These are phyloP conservation scores for Indri indri DNA, from an alignment of 2,113 vertebrate genomes.

Conservation along the genomic window DNA sequence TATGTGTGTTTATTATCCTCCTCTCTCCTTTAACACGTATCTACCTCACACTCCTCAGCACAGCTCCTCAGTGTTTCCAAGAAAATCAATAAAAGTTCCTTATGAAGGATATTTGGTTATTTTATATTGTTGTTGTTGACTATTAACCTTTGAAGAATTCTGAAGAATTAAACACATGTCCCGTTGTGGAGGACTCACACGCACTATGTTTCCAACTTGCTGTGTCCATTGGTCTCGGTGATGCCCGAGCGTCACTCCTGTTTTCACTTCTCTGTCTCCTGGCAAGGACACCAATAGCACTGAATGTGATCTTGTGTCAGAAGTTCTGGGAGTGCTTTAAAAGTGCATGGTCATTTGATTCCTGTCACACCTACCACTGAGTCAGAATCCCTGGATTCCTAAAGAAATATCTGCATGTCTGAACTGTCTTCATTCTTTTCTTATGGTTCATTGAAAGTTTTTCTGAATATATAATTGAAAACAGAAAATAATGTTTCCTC, in stretches of 20 bases:
- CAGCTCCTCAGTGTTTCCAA: not conserved
- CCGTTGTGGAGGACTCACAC: not conserved
- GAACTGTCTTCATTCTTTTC: not conserved
- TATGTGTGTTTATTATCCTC: not conserved
- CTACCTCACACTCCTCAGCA: not conserved
- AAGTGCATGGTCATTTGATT: not conserved
- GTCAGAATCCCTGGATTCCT: not conserved
- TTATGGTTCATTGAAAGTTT: not conserved
- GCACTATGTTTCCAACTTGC: not conserved
- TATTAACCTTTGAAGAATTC: not conserved
- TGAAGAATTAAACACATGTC: not conserved
- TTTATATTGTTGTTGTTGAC: not conserved
- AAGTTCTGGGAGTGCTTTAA: not conserved
- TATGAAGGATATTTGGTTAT: not conserved
- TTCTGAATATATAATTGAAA: not conserved
- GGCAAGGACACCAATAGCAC: not conserved
- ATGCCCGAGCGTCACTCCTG: no score
- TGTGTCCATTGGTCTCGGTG: not conserved
- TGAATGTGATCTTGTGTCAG: not conserved
- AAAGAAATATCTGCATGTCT: not conserved
- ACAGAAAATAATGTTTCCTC: not conserved
- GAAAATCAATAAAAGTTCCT: not conserved
- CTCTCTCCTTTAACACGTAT: not conserved
- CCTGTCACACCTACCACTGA: not conserved
- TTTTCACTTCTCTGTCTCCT: not conserved